phyloP scores from a whole-genome alignment of 2,797 vertebrate genomes.

The Amblyopsis hoosieri region DNA sequence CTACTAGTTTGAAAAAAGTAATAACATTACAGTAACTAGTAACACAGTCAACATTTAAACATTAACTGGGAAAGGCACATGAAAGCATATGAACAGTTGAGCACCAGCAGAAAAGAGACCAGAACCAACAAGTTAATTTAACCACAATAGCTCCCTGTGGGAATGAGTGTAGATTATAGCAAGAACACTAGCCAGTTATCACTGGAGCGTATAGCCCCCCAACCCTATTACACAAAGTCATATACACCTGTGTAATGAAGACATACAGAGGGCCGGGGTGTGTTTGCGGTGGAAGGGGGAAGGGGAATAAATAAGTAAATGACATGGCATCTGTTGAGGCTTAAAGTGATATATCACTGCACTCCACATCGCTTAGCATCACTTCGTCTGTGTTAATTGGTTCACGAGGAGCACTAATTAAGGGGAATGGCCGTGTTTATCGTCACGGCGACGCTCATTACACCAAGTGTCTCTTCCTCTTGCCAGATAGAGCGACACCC shows the following conservation, averaged over 20 bases:
- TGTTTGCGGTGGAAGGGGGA: constrained; percentile 21
- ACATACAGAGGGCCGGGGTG: background rate
- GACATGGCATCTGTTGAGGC: constrained; percentile 62
- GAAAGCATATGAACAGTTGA: constrained; percentile 5
- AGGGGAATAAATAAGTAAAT: constrained; percentile 44
- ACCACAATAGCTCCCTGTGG: constrained; percentile 29
- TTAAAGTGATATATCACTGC: constrained; percentile 69
- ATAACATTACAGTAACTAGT: too few relatives aligned
- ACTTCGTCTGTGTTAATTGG: constrained; percentile 73
- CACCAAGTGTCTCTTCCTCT: constrained; percentile 25
- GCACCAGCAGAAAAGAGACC: constrained; percentile 15
- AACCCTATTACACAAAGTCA: background rate
- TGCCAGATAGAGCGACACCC: constrained; percentile 57
- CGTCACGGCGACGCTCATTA: constrained; percentile 61
- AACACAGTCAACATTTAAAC: background rate
- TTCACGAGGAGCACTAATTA: constrained; percentile 76
- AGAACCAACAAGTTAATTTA: constrained; percentile 45
- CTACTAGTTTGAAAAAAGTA: too few relatives aligned
- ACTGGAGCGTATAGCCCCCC: constrained; percentile 7
- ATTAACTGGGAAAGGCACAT: constrained; percentile 2
- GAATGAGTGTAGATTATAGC: constrained; percentile 41
- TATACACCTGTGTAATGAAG: background rate
- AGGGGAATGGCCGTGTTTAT: constrained; percentile 77
- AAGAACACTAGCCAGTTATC: constrained; percentile 48
- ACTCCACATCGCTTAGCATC: constrained; percentile 72